These are phyloP conservation scores for Zootoca vivipara DNA, from an alignment of 2,113 vertebrate genomes.

Conservation along the genomic window DNA sequence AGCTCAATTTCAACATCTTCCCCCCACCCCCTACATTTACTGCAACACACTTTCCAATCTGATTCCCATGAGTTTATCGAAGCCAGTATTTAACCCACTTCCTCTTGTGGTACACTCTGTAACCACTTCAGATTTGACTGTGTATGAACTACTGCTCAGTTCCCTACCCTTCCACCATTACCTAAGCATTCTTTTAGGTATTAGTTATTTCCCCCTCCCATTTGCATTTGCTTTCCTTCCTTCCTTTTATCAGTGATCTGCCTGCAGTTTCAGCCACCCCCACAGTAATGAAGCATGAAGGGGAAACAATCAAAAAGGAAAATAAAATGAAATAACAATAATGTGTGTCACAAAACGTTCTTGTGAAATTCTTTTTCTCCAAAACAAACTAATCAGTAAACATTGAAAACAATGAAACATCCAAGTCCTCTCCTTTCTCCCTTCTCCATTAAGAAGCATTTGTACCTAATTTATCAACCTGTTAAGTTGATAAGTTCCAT, in stretches of 20 bases:
- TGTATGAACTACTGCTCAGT: conserved; percentile 1
- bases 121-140: conserved; percentile 71
- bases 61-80: conserved; percentile 77
- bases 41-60: conserved; percentile 81
- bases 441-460: conserved; percentile 24
- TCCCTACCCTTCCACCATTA: conserved; percentile 44
- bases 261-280: conserved; percentile 57
- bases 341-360: neutral
- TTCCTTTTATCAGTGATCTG: conserved; percentile 65
- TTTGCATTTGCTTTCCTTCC: conserved; percentile 68
- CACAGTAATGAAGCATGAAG: conserved; percentile 46
- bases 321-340: neutral
- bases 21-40: conserved; percentile 77
- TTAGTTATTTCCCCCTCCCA: conserved; percentile 65
- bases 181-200: conserved; percentile 62
- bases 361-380: conserved; percentile 25
- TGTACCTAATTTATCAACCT: neutral
- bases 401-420: neutral
- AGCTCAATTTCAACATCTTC: conserved; percentile 72
- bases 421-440: neutral
- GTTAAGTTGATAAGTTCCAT: neutral
- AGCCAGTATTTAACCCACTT: conserved; percentile 79
- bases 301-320: conserved; percentile 17
- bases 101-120: conserved; percentile 75
- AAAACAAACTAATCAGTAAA: neutral